Conservation (phyloP, 2,113 vertebrate genomes). For the Leiothrix lutea region DNA sequence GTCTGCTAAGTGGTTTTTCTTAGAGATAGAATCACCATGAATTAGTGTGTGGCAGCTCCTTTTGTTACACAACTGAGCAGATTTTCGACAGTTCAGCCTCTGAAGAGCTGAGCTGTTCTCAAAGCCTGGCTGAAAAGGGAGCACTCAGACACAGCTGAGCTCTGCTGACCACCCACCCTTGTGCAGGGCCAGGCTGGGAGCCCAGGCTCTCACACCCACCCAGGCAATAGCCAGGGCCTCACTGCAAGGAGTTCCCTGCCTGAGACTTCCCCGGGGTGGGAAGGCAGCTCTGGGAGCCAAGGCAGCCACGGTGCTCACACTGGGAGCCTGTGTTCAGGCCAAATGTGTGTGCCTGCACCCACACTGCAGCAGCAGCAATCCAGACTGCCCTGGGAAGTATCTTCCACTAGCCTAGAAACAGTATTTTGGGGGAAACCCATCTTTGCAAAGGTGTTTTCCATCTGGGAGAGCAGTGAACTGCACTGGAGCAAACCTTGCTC, state of each 20-base stretch:
- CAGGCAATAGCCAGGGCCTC: neutral
- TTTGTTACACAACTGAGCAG: neutral
- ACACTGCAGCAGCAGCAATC: accelerated
- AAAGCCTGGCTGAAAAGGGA: neutral
- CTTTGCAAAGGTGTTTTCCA: neutral
- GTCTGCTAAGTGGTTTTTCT: slow-evolving; percentile 28
- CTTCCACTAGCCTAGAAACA: neutral
- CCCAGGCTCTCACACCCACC: neutral
- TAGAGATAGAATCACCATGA: neutral
- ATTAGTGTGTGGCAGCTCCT: neutral
- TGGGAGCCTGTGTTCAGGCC: neutral
- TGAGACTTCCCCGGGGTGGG: accelerated
- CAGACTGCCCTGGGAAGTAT: neutral
- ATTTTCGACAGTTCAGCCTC: neutral
- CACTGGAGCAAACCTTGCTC: neutral
- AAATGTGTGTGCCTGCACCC: accelerated
- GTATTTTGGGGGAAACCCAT: neutral
- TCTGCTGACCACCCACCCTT: neutral
- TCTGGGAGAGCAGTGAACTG: neutral
- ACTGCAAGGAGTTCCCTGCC: neutral
- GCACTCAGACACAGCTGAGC: neutral
- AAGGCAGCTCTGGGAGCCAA: neutral
- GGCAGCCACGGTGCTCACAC: accelerated
- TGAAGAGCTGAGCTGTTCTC: neutral
- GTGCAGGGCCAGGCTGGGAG: neutral